A percentile compares a stretch with the other conserved stretches of the same genome.
Evolutionary conservation across 2,797 vertebrate species (phyloP).

Genomic region (Sebastes alutus): DNA sequence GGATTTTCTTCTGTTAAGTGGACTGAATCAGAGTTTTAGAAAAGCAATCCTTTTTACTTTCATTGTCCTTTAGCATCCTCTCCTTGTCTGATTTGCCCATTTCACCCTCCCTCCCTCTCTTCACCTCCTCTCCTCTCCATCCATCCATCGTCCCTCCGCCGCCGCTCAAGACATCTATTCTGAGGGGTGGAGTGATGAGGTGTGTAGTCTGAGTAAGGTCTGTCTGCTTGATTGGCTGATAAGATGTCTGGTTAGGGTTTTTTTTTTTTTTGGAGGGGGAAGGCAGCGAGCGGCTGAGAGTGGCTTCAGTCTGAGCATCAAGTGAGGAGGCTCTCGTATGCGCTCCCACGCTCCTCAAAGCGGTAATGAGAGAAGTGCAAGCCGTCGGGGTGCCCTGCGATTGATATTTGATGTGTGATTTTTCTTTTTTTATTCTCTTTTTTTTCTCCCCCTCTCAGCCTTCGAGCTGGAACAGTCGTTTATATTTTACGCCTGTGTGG

Average conservation of each 20-base stretch:
- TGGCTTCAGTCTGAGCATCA: background rate
- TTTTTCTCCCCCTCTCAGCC: background rate
- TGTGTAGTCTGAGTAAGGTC: constrained; percentile 19
- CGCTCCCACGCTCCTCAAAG: constrained; percentile 14
- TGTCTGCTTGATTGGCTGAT: constrained; percentile 59
- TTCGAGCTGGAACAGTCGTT: background rate
- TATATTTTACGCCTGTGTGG: constrained; percentile 17
- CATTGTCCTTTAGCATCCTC: background rate
- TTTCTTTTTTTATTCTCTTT: constrained; percentile 11
- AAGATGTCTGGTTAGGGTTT: constrained; percentile 46
- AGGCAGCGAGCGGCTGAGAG: background rate
- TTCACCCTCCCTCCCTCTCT: background rate
- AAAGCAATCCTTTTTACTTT: background rate
- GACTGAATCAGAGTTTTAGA: background rate
- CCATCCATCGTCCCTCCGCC: background rate
- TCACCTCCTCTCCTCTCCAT: background rate
- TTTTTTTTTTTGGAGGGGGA: background rate
- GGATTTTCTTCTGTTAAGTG: background rate
- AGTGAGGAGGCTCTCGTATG: constrained; percentile 28
- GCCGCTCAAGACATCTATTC: constrained; percentile 29
- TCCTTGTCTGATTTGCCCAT: constrained; percentile 18
- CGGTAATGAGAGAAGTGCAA: constrained; percentile 34
- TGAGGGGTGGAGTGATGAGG: constrained; percentile 22
- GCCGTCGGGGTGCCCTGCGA: background rate
- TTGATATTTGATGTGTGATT: constrained; percentile 45